A percentile compares a stretch with the other conserved stretches of the same genome.
phyloP scores from a whole-genome alignment of 92 coral and sea anemone genomes.

The Porites divaricata region DNA sequence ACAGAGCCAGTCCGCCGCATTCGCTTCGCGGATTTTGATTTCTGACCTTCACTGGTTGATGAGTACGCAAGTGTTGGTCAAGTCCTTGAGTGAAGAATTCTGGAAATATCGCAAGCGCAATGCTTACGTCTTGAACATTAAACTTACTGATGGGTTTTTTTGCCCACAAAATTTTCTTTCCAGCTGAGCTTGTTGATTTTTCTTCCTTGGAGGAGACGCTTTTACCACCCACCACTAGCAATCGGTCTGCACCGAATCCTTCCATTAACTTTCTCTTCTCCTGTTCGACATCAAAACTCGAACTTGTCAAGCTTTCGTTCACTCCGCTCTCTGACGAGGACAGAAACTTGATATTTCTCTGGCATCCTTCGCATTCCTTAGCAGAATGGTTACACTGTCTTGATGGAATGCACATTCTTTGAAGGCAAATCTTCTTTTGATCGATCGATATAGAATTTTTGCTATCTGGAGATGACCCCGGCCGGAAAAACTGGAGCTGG shows the following conservation, averaged over 20 bases:
- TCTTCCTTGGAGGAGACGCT: background rate
- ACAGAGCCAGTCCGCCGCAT: constrained; percentile 39
- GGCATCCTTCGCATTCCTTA: background rate
- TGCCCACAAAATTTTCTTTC: background rate
- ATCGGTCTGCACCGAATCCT: background rate
- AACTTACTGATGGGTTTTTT: background rate
- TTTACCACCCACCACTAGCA: background rate
- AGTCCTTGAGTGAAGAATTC: constrained; percentile 26
- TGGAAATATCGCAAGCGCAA: constrained; percentile 33
- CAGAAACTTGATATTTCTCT: background rate
- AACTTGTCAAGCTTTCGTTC: background rate
- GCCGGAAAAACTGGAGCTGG: background rate
- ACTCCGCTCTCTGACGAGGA: background rate
- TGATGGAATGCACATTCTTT: constrained; percentile 19
- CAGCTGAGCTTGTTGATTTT: background rate
- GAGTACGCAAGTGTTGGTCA: background rate
- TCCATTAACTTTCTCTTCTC: background rate
- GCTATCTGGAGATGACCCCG: background rate
- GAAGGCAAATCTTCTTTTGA: background rate
- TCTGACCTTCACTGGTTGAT: background rate
- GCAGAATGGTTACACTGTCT: background rate
- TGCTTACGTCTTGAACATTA: constrained; percentile 11
- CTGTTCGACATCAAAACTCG: background rate
- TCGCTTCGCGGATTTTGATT: constrained; percentile 11
- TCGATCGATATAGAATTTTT: background rate